Conservation (phyloP, 2,113 vertebrate species). For the Microcebus ravelobensis region DNA sequence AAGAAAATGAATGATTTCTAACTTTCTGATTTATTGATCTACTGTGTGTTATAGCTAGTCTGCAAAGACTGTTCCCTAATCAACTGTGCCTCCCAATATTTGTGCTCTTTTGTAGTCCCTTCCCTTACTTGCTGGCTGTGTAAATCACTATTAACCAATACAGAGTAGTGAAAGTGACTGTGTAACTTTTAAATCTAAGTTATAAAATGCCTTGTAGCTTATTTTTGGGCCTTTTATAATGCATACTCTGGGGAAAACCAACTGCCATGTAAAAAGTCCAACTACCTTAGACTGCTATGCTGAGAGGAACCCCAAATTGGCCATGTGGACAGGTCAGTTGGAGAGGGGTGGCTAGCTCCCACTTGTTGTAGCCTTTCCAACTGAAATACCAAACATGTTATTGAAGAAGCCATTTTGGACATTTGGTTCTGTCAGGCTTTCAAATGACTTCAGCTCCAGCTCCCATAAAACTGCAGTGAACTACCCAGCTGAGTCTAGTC, state of each 20-base stretch:
- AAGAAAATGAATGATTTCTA: slow-evolving; percentile 31
- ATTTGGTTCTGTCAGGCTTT: neutral
- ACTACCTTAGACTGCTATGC: neutral
- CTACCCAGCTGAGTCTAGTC: neutral
- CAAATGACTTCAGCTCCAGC: neutral
- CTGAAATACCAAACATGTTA: neutral
- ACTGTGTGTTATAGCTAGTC: neutral
- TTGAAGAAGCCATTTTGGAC: neutral
- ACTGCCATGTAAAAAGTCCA: neutral
- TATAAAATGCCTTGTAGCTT: neutral
- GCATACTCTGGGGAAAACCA: neutral
- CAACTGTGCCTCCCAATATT: neutral
- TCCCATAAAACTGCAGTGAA: neutral
- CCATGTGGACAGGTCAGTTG: neutral
- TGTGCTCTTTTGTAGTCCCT: neutral
- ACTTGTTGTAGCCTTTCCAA: neutral
- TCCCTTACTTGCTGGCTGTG: neutral
- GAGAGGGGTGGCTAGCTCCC: neutral
- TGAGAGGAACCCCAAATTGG: neutral
- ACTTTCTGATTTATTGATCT: neutral
- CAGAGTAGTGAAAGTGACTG: neutral
- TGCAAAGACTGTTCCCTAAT: neutral
- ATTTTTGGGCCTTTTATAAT: neutral
- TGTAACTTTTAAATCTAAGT: neutral
- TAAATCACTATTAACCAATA: neutral